Percentiles rank a stretch among this genome's conserved stretches.
These are phyloP conservation scores for Falcunculus frontatus DNA, from an alignment of 2,113 vertebrate genomes.

Conservation along the genomic window DNA sequence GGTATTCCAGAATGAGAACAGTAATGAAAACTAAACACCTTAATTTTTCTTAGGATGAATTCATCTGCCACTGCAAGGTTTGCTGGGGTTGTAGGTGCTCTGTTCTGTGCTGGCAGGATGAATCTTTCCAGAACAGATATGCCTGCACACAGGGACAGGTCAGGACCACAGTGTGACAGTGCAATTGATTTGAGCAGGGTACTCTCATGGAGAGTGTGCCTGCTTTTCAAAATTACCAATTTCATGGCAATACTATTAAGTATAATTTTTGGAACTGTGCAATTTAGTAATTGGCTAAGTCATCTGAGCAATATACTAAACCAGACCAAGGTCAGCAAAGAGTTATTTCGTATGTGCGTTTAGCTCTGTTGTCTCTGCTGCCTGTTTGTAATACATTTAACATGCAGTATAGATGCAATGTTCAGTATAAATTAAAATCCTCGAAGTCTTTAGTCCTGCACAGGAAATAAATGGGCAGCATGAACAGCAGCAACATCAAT, in stretches of 20 bases:
- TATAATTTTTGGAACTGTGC: background rate
- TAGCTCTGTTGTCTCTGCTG: background rate
- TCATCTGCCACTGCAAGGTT: background rate
- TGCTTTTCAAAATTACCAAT: background rate
- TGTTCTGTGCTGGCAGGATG: background rate
- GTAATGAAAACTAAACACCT: constrained; percentile 13
- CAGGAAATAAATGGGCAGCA: background rate
- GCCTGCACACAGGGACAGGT: background rate
- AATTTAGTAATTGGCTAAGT: background rate
- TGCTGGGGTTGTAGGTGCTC: background rate
- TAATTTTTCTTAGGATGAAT: constrained; percentile 22
- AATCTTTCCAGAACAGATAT: background rate
- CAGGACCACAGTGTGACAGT: background rate
- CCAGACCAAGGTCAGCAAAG: background rate
- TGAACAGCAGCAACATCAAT: background rate
- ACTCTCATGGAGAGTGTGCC: background rate
- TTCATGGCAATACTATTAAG: background rate
- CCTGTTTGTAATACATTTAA: background rate
- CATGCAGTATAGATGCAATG: background rate
- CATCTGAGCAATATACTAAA: background rate
- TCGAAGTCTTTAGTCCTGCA: background rate
- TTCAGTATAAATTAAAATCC: background rate
- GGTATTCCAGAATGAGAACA: constrained; percentile 5
- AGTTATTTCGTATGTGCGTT: background rate
- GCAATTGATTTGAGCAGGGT: background rate